Evolutionary conservation across 2,113 vertebrate species (phyloP).

Genomic region (Coturnix japonica): DNA sequence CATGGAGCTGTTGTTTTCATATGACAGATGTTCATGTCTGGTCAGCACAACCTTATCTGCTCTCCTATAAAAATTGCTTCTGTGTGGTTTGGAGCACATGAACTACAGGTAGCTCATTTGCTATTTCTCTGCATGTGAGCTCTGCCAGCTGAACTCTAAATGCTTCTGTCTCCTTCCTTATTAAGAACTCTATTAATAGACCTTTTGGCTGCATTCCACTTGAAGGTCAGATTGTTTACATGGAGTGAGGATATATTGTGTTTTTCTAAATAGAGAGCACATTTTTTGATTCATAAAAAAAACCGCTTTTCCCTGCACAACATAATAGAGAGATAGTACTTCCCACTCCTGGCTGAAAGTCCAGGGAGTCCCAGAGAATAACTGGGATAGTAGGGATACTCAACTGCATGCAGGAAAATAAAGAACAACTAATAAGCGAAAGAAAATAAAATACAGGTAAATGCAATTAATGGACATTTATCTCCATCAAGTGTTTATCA

Average conservation of each 20-base stretch:
- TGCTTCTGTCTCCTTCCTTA: slow-evolving; percentile 32
- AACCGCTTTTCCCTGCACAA: slow-evolving; percentile 36
- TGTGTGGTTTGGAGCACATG: not conserved
- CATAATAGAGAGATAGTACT: not conserved
- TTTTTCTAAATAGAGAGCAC: slow-evolving; percentile 70
- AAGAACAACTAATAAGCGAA: not conserved
- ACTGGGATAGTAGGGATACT: not conserved
- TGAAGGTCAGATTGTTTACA: slow-evolving; percentile 76
- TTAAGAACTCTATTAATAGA: slow-evolving; percentile 74
- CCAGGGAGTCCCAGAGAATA: slow-evolving; percentile 15
- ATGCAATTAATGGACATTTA: not conserved
- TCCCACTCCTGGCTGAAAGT: slow-evolving; percentile 1
- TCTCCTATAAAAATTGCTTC: not conserved
- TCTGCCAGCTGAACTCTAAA: not conserved
- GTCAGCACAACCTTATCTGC: not conserved
- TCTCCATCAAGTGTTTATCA: not conserved
- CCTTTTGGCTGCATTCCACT: slow-evolving; percentile 70
- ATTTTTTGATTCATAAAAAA: slow-evolving; percentile 61
- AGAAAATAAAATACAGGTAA: not conserved
- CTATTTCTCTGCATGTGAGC: not conserved
- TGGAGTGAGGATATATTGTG: slow-evolving; percentile 67
- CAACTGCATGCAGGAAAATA: not conserved
- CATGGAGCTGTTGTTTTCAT: not conserved
- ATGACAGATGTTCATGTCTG: not conserved
- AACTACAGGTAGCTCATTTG: slow-evolving; percentile 23